A percentile compares a stretch with the other conserved stretches of the same genome.
These are phyloP conservation scores for Anaspis maculata DNA, from an alignment of 2,888 invertebrate genomes.

Conservation along the genomic window DNA sequence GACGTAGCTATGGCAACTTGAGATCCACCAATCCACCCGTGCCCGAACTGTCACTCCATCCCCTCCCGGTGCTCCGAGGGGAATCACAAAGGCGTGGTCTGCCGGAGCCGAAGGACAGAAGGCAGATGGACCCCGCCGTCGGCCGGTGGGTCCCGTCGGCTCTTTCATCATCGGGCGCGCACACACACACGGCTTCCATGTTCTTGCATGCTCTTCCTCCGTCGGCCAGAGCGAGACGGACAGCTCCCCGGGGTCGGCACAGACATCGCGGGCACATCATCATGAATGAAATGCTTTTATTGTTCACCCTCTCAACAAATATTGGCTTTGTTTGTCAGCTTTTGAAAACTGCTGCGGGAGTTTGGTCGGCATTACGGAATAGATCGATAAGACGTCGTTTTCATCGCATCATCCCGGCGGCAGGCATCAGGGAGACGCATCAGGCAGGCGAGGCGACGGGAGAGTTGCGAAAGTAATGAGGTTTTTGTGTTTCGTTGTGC, in stretches of 20 bases:
- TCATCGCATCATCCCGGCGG: too few species aligned
- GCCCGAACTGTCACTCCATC: slow-evolving; percentile 17
- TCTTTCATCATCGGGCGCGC: too few species aligned
- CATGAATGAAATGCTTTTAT: slow-evolving; percentile 38
- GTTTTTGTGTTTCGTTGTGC: slow-evolving; percentile 17
- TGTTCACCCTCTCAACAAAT: slow-evolving; percentile 39
- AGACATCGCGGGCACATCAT: slow-evolving; percentile 4
- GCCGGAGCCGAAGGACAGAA: slow-evolving; percentile 23
- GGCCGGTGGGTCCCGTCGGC: too few species aligned
- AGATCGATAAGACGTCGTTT: slow-evolving; percentile 22
- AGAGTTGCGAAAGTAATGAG: slow-evolving; percentile 23
- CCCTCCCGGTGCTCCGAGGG: slow-evolving; percentile 15
- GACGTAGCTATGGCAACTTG: slow-evolving; percentile 25
- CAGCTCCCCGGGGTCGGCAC: background rate
- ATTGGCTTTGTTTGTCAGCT: slow-evolving; percentile 40
- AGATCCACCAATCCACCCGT: slow-evolving; percentile 26
- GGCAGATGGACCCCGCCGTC: slow-evolving; percentile 27
- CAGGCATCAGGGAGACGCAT: too few species aligned
- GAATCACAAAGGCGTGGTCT: slow-evolving; percentile 24
- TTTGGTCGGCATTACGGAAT: too few species aligned
- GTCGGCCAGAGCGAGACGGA: slow-evolving; percentile 7
- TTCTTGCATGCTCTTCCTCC: background rate
- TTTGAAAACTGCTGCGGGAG: slow-evolving; percentile 31
- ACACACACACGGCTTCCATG: slow-evolving; percentile 8
- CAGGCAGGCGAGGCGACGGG: too few species aligned